Evolutionary conservation across 2,888 invertebrate species (phyloP), one percentile per base, ranked within the genome.

Genomic region (Melieria picta): DNA sequence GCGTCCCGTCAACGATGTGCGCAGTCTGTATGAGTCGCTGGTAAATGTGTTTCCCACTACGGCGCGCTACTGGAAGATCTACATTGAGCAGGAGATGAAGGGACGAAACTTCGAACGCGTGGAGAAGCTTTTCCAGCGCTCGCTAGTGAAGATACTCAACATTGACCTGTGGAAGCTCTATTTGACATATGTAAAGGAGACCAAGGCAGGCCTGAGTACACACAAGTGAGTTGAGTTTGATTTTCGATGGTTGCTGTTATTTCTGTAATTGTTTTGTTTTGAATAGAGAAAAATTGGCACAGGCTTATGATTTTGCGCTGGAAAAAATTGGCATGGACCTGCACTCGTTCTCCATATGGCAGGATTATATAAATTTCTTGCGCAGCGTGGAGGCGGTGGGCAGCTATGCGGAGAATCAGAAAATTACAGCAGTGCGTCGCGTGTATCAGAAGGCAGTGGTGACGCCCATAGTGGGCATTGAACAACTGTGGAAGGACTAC

Each of bases 251-350:
- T 13, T 13, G 5, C 10, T 5, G 9, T 11, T 72, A n/a, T 48
- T 64, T 16, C 50, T 10, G 10, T 50, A 58, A 30, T 43, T 66
- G 63, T 46, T 46, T 30, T 13, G 7, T 43, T 62, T 63, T 11
- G 5, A 52, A n/a, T 16, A 98, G 99, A 84, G 99, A 99, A 87
- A 99, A 98, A 89, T 96, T 99, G 95, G 99, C 99, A 0, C 98
- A 99, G 86, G 99, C 99, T 0, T 99, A 99, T 86, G 99, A 99
- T 87, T 99, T 99, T 88, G 99, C 99, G 0, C 88, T 99, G 76
- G 99, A 99, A 76, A 98, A 99, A 88, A 98, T 99, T 77, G 99
- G 99, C 0, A 93, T 99, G 92, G 99, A 99, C 84, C 94, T 98
- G 79, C 96, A 97, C 88, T 96, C 98, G 0, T 97, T 95, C 85